Percentiles rank a stretch among this genome's conserved stretches.
phyloP scores from a whole-genome alignment of 2,888 invertebrate species.

The Empis livida region DNA sequence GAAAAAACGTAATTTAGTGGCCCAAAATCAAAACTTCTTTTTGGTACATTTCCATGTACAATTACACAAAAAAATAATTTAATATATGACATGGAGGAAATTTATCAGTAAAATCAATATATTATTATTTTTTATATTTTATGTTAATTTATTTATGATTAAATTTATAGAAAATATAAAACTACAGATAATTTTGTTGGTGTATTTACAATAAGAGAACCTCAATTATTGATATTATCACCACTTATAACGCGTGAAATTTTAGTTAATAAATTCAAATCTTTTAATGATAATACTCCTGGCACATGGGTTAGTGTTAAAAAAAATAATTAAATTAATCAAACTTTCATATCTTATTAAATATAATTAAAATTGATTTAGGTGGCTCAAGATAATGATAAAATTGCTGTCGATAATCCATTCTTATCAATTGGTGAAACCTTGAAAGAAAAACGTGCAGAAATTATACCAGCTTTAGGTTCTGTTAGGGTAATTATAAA shows the following conservation, averaged over 20 bases:
- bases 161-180: conserved; percentile 20
- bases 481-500: conserved; percentile 11
- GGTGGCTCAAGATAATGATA: conserved; percentile 35
- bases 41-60: conserved; percentile 20
- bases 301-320: not conserved
- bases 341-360: not conserved
- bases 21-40: conserved; percentile 19
- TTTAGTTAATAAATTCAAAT: conserved; percentile 34
- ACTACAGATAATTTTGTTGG: conserved; percentile 30
- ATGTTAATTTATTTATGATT: not conserved
- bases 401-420: conserved; percentile 31
- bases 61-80: conserved; percentile 14
- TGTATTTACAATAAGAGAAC: conserved; percentile 26
- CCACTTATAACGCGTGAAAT: conserved; percentile 29
- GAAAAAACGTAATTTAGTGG: conserved; percentile 19
- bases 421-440: conserved; percentile 20
- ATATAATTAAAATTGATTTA: conserved; percentile 6
- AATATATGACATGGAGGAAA: conserved; percentile 19
- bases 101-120: conserved; percentile 19
- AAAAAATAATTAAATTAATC: not conserved
- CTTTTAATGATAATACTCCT: conserved; percentile 26
- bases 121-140: no score
- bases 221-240: conserved; percentile 30
- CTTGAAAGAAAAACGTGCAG: conserved; percentile 21
- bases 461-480: conserved; percentile 17